Evolutionary conservation across 2,888 invertebrate species (phyloP), one percentile per base, ranked within the genome.

Genomic region (Dolichomitus sp.): DNA sequence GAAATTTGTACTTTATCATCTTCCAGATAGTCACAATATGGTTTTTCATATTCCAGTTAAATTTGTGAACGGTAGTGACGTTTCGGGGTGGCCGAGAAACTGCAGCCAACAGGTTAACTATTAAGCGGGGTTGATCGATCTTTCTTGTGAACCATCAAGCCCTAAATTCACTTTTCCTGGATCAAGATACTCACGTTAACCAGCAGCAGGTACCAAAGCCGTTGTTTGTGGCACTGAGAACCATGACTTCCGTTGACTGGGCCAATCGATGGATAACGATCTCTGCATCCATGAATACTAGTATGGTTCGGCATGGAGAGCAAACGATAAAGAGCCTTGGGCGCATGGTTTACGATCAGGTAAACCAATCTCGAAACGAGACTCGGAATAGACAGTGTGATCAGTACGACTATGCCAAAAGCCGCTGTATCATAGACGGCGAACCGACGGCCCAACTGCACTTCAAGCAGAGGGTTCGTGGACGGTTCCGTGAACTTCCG

Each of bases 401-500:
- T 68, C 48, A n/a, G 50, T 45, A 17, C 9, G 23, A 48, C 75
- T 63, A 17, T 50, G 33, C 17, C 37, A 17, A 37, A 9, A 59
- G 61, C 33, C 12, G 33, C 19, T 73, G 48, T 48, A 73, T 73
- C 61, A 61, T 61, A 33, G 59, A 48, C 72, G 14, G 40, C 9
- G 11, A 57, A 42, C 14, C 42, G n/a, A 61, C 48, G 59, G 45
- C 33, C 45, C 19, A 33, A 48, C 14, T 30, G 72, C 42, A 42
- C 30, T 33, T 30, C 27, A 14, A 65, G 33, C 70, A 27, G 63
- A 42, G 70, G 59, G 50, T 79, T 77, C 57, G 70, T 14, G 50
- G 72, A 52, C 45, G 52, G 61, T 72, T 68, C 66, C 73, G 57
- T 78, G 68, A 73, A 80, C 84, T 84, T 80, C 84, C 81, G 75